Base-by-base conservation (phyloP, 2,888 invertebrate genomes). In the Ichneumoninae sp. region DNA sequence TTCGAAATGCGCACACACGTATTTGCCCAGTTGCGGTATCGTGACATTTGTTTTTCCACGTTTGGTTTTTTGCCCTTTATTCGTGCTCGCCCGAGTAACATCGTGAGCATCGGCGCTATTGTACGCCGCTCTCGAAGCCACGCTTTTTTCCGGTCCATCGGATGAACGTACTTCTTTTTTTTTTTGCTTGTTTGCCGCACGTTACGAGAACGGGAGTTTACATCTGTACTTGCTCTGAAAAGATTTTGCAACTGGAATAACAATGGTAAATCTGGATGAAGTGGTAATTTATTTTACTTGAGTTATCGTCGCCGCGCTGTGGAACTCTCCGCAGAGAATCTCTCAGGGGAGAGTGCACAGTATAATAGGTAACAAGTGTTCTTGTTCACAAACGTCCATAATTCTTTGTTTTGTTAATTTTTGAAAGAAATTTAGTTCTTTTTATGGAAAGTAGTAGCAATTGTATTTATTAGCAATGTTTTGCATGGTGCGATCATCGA, bases 1-100 rank as follows among this genome's bases (percentile, higher is more conserved):
- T 33, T 73, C n/a, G 40, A 40, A 73, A 66, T 80, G 26, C 71
- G 19, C 30, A 80, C n/a, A 26, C 26, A 26, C 26, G n/a, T 66
- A 65, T 66, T 66, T 73, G 33, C 60, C 19, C 40, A 22, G 13
- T 66, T 50, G 19, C 36, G 36, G 44, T 40, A 36, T 52, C 52
- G 44, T 19, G 26, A 60, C 36, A 57, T 74, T 74, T 73, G 33
- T 47, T 73, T 44, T 68, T 52, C 6, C 10, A 36, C 47, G 60
- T 69, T 69, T 40, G 26, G 1, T 73, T 10, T 33, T 80, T 57
- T 73, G 50, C 10, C 8, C 40, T 40, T 40, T 40, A 40, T 7
- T 33, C 6, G 30, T 44, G 5, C 22, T 57, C 36, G 50, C 13
- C 10, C 26, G 57, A 57, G 44, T 47, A 44, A 69, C 57, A 40